phyloP scores from a whole-genome alignment of 2,113 vertebrate species.

The Amphiprion percula region DNA sequence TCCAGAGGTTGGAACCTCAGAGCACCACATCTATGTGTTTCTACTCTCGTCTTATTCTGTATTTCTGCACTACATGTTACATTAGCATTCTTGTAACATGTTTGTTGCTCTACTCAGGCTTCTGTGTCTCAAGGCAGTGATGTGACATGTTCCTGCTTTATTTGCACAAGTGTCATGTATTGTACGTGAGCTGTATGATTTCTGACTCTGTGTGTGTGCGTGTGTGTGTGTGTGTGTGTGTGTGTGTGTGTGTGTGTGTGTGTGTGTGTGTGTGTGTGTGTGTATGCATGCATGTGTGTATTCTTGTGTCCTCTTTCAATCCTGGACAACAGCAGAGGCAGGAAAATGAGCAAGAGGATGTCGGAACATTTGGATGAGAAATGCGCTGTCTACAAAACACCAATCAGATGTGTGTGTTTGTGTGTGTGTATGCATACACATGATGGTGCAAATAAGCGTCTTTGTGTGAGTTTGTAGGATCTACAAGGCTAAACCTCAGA shows the following conservation, averaged over 20 bases:
- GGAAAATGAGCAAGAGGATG: slow-evolving; percentile 20
- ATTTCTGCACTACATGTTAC: background rate
- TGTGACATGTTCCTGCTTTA: slow-evolving; percentile 20
- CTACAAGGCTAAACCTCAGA: slow-evolving; percentile 20
- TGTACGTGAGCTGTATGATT: background rate
- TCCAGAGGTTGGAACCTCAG: no score
- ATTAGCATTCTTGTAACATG: slow-evolving; percentile 22
- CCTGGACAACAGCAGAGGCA: slow-evolving; percentile 17
- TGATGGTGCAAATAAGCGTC: background rate
- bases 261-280: background rate
- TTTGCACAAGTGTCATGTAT: slow-evolving; percentile 8
- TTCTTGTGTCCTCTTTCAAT: slow-evolving; percentile 34
- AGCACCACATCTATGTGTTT: no score
- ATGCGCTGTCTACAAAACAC: slow-evolving; percentile 29
- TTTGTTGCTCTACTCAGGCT: slow-evolving; percentile 33
- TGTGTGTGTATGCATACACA: background rate
- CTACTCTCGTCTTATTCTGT: background rate
- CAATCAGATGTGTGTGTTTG: slow-evolving; percentile 6
- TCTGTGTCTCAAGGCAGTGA: slow-evolving; percentile 17
- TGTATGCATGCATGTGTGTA: background rate
- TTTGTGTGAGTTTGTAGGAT: slow-evolving; percentile 31
- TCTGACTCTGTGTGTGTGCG: background rate
- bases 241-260: background rate
- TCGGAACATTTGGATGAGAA: slow-evolving; percentile 39
- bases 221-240: background rate